Evolutionary conservation across 2,797 vertebrate species (phyloP).

Genomic region (Tympanoctomys barrerae): DNA sequence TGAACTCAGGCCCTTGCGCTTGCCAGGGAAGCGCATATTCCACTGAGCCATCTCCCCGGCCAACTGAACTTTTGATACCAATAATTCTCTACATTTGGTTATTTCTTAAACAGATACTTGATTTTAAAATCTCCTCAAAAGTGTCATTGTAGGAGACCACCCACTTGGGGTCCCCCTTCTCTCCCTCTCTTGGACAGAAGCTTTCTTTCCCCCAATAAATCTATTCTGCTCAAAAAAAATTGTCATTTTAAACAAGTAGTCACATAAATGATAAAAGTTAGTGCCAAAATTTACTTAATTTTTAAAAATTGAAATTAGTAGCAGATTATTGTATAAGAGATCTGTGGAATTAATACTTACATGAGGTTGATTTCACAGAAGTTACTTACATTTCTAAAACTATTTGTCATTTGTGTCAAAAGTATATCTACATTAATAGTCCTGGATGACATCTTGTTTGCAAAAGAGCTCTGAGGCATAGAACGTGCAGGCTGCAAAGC

Average conservation of each 20-base stretch:
- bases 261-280: constrained; percentile 31
- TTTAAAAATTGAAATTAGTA: constrained; percentile 3
- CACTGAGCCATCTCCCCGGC: too few species aligned
- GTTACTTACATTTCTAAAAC: constrained; percentile 52
- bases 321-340: constrained; percentile 23
- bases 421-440: constrained; percentile 52
- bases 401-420: constrained; percentile 57
- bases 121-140: background rate
- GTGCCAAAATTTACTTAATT: constrained; percentile 41
- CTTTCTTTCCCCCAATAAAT: too few species aligned
- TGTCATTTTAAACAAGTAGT: constrained; percentile 15
- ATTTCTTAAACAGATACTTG: constrained; percentile 28
- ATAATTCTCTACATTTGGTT: constrained; percentile 6
- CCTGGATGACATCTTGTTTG: constrained; percentile 54
- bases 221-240: background rate
- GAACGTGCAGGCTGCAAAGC: constrained; percentile 60
- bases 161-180: too few species aligned
- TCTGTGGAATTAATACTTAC: constrained; percentile 60
- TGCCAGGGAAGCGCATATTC: too few species aligned
- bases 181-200: too few species aligned
- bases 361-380: constrained; percentile 54
- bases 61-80: background rate
- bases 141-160: background rate
- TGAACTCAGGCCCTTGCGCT: too few species aligned
- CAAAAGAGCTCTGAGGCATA: constrained; percentile 48